Percentiles rank a stretch among this genome's conserved stretches.
Conservation (phyloP, 2,113 vertebrate species). For the Apistogramma diplotaenia region DNA sequence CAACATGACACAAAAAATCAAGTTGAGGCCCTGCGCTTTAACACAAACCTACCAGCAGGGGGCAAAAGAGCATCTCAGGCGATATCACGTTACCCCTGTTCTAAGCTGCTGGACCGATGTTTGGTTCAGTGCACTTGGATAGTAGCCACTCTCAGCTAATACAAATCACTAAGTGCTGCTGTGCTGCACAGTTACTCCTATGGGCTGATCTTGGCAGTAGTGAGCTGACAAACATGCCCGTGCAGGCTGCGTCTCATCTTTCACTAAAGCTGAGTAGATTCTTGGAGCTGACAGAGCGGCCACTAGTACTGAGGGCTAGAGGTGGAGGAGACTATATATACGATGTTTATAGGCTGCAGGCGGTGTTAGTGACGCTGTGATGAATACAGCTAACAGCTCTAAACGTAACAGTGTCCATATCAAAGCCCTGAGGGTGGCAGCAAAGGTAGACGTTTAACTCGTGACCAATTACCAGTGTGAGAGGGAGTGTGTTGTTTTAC, state of each 20-base stretch:
- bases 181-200: constrained; percentile 29
- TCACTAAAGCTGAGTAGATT: constrained; percentile 46
- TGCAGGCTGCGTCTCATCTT: constrained; percentile 49
- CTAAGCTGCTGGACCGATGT: constrained; percentile 23
- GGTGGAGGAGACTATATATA: constrained; percentile 23
- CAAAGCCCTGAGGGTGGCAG: constrained; percentile 24
- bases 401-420: constrained; percentile 30
- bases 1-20: constrained; percentile 16
- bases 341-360: constrained; percentile 60
- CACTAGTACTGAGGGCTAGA: constrained; percentile 14
- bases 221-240: constrained; percentile 34
- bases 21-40: not conserved
- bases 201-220: constrained; percentile 31
- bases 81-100: not conserved
- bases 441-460: constrained; percentile 20
- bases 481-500: not conserved
- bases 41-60: constrained; percentile 55
- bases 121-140: constrained; percentile 47
- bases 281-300: constrained; percentile 14
- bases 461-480: not conserved
- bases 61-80: constrained; percentile 45
- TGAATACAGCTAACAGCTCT: constrained; percentile 39
- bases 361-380: constrained; percentile 50
- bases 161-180: constrained; percentile 52
- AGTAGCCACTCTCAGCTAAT: constrained; percentile 34